Conservation (phyloP, 2,797 vertebrate species). For the Catharus ustulatus region DNA sequence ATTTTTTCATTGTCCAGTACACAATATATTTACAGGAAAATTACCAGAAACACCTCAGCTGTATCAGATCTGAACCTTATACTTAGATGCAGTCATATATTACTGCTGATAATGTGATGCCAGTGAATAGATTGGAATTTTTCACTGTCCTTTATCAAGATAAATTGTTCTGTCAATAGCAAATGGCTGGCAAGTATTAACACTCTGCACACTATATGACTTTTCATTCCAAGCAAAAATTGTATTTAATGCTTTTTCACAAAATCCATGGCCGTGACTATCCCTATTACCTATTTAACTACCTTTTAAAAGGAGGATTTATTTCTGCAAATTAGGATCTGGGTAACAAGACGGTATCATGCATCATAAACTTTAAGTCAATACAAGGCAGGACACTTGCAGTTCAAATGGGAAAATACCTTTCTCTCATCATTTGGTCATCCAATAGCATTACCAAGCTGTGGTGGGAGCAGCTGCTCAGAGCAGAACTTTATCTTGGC, state of each 20-base stretch:
- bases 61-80: constrained; percentile 81
- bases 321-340: constrained; percentile 90
- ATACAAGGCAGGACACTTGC: constrained; percentile 84
- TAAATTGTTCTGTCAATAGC: constrained; percentile 94
- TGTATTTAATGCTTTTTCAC: constrained; percentile 89
- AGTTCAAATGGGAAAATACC: constrained; percentile 79
- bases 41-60: constrained; percentile 76
- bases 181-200: constrained; percentile 87
- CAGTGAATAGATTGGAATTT: constrained; percentile 93
- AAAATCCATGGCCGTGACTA: constrained; percentile 86
- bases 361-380: constrained; percentile 97
- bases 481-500: constrained; percentile 86
- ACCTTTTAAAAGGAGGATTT: constrained; percentile 94
- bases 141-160: constrained; percentile 96
- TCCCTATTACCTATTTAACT: constrained; percentile 95
- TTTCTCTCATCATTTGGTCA: constrained; percentile 73
- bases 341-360: constrained; percentile 89
- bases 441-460: constrained; percentile 71
- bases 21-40: constrained; percentile 82
- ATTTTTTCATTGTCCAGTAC: constrained; percentile 78
- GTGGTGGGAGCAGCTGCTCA: constrained; percentile 82
- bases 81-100: constrained; percentile 92
- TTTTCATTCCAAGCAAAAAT: constrained; percentile 87
- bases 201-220: constrained; percentile 82
- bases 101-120: constrained; percentile 92